Evolutionary conservation across 35 echinoderm and acorn worm species (phyloP).

Genomic region (Hemicentrotus pulcherrimus): DNA sequence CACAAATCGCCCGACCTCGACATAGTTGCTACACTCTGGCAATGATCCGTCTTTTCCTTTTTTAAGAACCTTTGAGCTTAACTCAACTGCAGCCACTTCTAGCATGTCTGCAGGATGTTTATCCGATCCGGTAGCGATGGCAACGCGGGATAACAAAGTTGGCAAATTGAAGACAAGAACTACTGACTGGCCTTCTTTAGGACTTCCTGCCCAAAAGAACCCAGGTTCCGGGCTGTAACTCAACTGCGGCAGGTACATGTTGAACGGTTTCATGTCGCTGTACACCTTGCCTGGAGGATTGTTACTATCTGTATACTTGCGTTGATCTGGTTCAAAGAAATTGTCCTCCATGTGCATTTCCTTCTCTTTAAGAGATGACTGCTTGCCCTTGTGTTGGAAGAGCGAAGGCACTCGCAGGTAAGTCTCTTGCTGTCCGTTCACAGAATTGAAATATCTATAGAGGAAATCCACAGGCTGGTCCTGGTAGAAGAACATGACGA

Average conservation of each 20-base stretch:
- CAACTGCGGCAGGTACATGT: conserved; percentile 87
- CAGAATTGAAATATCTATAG: conserved; percentile 68
- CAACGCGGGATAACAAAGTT: conserved; percentile 58
- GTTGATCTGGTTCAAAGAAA: conserved; percentile 76
- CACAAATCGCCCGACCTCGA: conserved; percentile 65
- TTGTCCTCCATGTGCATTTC: conserved; percentile 64
- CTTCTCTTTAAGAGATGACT: conserved; percentile 85
- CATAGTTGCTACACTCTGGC: conserved; percentile 73
- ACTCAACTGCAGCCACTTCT: conserved; percentile 59
- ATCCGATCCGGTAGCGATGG: conserved; percentile 75
- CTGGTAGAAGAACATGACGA: conserved; percentile 86
- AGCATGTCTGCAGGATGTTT: conserved; percentile 79
- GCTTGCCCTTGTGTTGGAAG: conserved; percentile 83
- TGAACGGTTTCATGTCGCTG: conserved; percentile 85
- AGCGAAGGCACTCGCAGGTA: conserved; percentile 75
- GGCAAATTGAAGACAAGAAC: conserved; percentile 78
- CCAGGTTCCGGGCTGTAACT: conserved; percentile 87
- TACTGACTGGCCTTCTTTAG: conserved; percentile 60
- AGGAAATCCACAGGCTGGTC: conserved; percentile 92
- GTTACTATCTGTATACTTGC: conserved; percentile 55
- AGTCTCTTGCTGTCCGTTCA: conserved; percentile 74
- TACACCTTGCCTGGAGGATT: conserved; percentile 81
- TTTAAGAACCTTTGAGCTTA: conserved; percentile 50
- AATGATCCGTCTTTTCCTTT: neutral
- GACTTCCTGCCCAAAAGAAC: conserved; percentile 91